phyloP scores from a whole-genome alignment of 2,113 vertebrate species.

The Chaetorhynchus papuensis region DNA sequence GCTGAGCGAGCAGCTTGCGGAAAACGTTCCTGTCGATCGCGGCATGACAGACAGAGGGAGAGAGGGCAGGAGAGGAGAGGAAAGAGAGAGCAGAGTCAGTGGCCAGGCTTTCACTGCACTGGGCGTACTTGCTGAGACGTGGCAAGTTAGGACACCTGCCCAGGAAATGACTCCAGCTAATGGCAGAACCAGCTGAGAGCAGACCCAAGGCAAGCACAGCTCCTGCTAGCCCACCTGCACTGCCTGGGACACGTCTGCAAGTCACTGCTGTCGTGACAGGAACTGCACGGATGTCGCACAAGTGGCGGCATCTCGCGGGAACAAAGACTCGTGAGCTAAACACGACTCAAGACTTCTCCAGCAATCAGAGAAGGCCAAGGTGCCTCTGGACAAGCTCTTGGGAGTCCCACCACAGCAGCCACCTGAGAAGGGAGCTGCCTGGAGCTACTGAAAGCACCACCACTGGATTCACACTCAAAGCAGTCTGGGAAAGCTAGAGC shows the following conservation, averaged over 20 bases:
- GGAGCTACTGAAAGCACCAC: background rate
- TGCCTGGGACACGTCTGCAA: background rate
- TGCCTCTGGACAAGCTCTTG: background rate
- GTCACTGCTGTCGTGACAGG: background rate
- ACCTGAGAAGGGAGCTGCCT: background rate
- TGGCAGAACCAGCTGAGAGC: background rate
- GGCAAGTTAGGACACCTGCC: background rate
- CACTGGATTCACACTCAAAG: conserved; percentile 32
- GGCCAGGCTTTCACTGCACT: background rate
- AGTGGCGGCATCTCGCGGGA: background rate
- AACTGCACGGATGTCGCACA: rapidly evolving
- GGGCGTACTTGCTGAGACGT: background rate
- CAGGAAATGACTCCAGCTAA: background rate
- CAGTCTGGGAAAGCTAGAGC: conserved; percentile 43
- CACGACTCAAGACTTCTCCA: background rate
- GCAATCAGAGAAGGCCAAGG: background rate
- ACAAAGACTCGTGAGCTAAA: background rate
- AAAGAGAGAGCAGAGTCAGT: conserved; percentile 45
- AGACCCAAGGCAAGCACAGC: background rate
- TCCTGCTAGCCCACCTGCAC: background rate
- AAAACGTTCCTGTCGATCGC: conserved; percentile 88
- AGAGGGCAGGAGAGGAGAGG: conserved; percentile 34
- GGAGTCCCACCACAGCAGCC: background rate
- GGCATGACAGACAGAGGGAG: conserved; percentile 17
- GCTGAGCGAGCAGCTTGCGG: conserved; percentile 91